Conservation (phyloP, 2,888 invertebrate genomes). For the Xanthorhoe designata region DNA sequence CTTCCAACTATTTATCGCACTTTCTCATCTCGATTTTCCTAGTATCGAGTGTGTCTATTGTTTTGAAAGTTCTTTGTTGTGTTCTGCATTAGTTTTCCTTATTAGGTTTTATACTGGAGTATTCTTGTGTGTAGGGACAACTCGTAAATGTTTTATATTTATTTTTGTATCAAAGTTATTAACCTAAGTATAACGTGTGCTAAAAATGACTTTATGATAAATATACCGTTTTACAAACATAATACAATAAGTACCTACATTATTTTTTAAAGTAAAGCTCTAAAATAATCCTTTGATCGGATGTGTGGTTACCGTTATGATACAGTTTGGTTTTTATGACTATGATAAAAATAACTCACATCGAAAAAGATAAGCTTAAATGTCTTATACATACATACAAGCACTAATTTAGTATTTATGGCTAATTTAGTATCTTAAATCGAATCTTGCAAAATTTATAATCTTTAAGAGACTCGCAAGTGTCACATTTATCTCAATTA, state of each 20-base stretch:
- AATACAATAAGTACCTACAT: no score
- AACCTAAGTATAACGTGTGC: no score
- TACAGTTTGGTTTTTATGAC: background rate
- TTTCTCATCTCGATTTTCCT: conserved; percentile 53
- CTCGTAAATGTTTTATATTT: conserved; percentile 20
- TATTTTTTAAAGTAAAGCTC: background rate
- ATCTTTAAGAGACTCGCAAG: conserved; percentile 42
- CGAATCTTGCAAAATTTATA: conserved; percentile 32
- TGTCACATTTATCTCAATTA: conserved; percentile 66
- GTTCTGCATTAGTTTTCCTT: conserved; percentile 47
- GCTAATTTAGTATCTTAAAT: conserved; percentile 19
- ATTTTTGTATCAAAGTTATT: conserved; percentile 1
- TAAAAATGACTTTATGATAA: background rate
- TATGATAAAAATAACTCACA: background rate
- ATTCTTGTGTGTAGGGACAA: conserved; percentile 3
- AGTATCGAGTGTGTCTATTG: conserved; percentile 51
- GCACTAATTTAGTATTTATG: conserved; percentile 15
- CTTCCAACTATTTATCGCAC: conserved; percentile 44
- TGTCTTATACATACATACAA: background rate
- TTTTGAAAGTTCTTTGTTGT: conserved; percentile 50
- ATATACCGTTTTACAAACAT: background rate
- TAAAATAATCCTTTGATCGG: background rate
- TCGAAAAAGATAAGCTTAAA: background rate
- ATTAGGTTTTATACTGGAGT: conserved; percentile 40
- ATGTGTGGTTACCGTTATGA: background rate